A percentile compares a stretch with the other conserved stretches of the same genome.
Conservation (phyloP, 2,888 invertebrate genomes). For the Andrena bicolor region DNA sequence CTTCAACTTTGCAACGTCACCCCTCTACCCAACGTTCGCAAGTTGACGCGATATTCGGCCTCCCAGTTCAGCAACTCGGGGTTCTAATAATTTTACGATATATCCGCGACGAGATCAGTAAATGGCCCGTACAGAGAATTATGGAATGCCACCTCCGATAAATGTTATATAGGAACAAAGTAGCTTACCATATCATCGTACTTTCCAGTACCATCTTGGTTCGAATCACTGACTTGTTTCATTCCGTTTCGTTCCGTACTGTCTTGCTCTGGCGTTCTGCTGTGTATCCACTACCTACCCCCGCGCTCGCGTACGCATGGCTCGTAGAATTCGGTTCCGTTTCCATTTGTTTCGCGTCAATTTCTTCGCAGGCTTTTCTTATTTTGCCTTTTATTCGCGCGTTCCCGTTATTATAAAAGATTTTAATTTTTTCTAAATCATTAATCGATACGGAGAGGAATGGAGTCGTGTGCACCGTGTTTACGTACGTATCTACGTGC, state of each 20-base stretch:
- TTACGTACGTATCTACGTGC: background rate
- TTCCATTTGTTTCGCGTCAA: constrained; percentile 8
- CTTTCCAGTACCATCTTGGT: constrained; percentile 98
- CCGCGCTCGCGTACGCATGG: background rate
- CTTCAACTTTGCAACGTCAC: constrained; percentile 83
- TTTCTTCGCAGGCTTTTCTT: background rate
- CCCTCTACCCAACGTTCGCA: constrained; percentile 18
- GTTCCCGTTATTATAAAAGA: no score
- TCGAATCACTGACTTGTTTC: constrained; percentile 56
- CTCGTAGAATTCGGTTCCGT: background rate
- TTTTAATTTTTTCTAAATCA: no score
- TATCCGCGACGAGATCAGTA: background rate
- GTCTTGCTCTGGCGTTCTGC: background rate
- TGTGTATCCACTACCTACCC: background rate
- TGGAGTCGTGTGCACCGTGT: no score
- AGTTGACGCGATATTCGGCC: constrained; percentile 20
- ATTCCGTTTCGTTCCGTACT: constrained; percentile 25
- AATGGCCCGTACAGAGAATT: background rate
- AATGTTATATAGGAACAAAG: constrained; percentile 27
- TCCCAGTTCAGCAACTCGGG: background rate
- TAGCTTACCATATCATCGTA: constrained; percentile 97
- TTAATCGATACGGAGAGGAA: no score
- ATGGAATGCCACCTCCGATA: background rate
- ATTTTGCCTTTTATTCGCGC: no score
- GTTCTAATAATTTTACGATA: no score